These are phyloP conservation scores for Pseudochirops corinnae DNA, from an alignment of 2,797 vertebrate species.

Conservation along the genomic window DNA sequence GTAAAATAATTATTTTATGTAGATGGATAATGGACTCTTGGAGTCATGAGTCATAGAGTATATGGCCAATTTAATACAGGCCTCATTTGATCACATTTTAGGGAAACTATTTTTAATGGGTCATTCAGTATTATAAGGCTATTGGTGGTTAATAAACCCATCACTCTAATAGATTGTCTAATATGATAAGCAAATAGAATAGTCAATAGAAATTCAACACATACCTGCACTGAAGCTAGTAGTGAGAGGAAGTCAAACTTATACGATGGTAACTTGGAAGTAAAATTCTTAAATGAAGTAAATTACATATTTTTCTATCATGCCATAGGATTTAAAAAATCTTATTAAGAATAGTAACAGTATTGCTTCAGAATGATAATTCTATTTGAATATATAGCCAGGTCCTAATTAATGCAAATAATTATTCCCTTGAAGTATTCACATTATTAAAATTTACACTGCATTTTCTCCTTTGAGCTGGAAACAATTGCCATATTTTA, in stretches of 20 bases:
- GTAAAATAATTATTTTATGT: slow-evolving; percentile 60
- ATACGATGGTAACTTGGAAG: background rate
- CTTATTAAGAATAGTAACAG: slow-evolving; percentile 33
- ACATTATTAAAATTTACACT: background rate
- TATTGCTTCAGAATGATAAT: slow-evolving; percentile 24
- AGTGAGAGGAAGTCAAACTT: slow-evolving; percentile 23
- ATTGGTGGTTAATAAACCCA: slow-evolving; percentile 53
- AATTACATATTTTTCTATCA: background rate
- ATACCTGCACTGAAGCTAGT: background rate
- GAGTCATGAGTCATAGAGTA: slow-evolving; percentile 21
- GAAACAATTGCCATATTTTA: background rate
- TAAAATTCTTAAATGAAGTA: background rate
- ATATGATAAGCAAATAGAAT: slow-evolving; percentile 26
- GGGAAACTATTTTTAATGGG: slow-evolving; percentile 35
- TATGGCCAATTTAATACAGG: slow-evolving; percentile 49
- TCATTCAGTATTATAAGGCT: slow-evolving; percentile 45
- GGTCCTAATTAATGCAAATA: background rate
- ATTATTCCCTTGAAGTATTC: background rate
- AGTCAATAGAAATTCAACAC: background rate
- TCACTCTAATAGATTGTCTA: slow-evolving; percentile 27
- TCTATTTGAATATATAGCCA: slow-evolving; percentile 42
- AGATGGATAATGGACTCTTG: slow-evolving; percentile 39
- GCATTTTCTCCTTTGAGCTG: background rate
- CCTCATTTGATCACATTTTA: slow-evolving; percentile 8
- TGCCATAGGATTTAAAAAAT: background rate